Evolutionary conservation across 2,113 vertebrate species (phyloP).

Genomic region (Catharus bicknelli): DNA sequence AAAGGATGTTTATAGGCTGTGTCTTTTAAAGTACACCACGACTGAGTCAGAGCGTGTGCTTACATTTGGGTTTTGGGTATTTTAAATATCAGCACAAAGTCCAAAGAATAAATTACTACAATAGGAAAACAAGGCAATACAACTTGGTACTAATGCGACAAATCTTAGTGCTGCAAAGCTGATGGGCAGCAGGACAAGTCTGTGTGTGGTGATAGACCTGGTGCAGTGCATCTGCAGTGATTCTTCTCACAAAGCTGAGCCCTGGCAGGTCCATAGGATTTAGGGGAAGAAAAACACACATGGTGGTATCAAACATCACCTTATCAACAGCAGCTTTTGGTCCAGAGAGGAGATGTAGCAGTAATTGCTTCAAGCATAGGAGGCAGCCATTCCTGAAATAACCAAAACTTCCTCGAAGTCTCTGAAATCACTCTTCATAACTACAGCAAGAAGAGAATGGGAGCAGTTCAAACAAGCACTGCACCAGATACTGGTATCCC

Average conservation of each 20-base stretch:
- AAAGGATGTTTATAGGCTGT: conserved; percentile 60
- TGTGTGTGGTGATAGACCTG: neutral
- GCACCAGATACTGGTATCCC: neutral
- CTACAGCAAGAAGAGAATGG: neutral
- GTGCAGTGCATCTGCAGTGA: neutral
- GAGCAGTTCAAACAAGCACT: neutral
- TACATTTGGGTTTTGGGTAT: neutral
- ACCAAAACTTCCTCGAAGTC: neutral
- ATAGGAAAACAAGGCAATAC: neutral
- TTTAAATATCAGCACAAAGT: neutral
- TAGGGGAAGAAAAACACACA: neutral
- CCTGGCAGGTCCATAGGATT: neutral
- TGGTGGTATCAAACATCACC: neutral
- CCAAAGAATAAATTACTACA: neutral
- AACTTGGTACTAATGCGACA: accelerated
- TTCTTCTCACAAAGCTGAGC: neutral
- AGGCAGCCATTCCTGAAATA: neutral
- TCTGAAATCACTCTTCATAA: neutral
- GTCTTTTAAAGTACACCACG: neutral
- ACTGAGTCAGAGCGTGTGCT: conserved; percentile 1
- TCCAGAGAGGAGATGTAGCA: neutral
- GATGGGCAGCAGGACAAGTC: neutral
- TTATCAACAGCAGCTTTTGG: neutral
- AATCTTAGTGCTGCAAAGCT: neutral
- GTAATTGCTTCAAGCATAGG: neutral